phyloP scores from a whole-genome alignment of 1,140 invertebrate species.

The Grapholita molesta region DNA sequence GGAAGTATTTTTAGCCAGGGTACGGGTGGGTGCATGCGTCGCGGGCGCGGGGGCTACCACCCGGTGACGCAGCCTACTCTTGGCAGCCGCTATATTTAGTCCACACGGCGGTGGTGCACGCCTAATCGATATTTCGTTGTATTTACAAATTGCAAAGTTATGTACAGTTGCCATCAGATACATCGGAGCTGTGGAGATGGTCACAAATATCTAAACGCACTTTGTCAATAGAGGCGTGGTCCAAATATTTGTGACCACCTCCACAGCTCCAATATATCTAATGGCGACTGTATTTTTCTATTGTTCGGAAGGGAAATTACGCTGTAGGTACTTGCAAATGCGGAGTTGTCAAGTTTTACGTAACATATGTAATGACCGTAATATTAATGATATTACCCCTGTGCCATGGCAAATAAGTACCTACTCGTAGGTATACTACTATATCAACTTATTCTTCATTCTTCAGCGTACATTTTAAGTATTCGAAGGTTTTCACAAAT shows the following conservation, averaged over 20 bases:
- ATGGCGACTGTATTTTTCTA: too few relatives aligned
- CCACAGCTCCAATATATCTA: too few relatives aligned
- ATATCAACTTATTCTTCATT: background rate
- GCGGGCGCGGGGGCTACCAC: background rate
- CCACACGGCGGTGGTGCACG: background rate
- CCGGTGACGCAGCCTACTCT: conserved; percentile 7
- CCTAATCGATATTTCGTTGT: conserved; percentile 4
- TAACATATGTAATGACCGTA: background rate
- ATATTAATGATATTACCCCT: too few relatives aligned
- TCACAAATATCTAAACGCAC: too few relatives aligned
- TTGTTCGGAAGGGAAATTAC: background rate
- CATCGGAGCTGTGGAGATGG: too few relatives aligned
- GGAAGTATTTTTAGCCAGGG: conserved; percentile 7
- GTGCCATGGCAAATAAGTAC: background rate
- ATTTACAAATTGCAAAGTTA: background rate
- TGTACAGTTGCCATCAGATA: too few relatives aligned
- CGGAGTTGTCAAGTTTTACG: background rate
- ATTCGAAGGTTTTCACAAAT: background rate
- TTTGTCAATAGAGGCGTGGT: too few relatives aligned
- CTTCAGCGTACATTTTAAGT: background rate
- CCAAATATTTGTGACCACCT: too few relatives aligned
- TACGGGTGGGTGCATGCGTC: background rate
- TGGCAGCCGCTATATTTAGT: conserved; percentile 16
- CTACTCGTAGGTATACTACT: too few relatives aligned
- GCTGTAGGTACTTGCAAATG: background rate